Percentiles rank a stretch among this genome's conserved stretches.
These are phyloP conservation scores for Dasyurus viverrinus DNA, from an alignment of 2,113 vertebrate genomes.

Conservation along the genomic window DNA sequence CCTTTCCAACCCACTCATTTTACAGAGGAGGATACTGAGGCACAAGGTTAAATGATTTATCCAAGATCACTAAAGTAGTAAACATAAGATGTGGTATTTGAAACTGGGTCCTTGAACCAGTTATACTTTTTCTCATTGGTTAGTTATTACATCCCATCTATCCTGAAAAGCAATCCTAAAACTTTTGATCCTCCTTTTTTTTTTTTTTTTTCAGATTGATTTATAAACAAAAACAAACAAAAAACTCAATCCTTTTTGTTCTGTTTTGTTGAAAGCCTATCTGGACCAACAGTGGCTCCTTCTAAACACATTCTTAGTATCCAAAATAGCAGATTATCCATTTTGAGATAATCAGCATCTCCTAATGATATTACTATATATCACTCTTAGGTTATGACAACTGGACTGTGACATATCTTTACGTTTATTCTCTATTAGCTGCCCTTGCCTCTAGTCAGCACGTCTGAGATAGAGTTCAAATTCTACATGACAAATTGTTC, in stretches of 20 bases:
- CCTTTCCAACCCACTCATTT: background rate
- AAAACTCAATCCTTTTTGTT: background rate
- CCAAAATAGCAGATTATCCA: no score
- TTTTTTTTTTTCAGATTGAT: background rate
- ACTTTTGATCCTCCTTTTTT: background rate
- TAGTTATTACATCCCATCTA: background rate
- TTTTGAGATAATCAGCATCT: no score
- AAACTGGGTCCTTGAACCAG: background rate
- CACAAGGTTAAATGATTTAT: background rate
- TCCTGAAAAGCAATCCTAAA: background rate
- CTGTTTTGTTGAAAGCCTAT: background rate
- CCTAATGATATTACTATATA: no score
- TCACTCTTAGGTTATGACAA: no score
- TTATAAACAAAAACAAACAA: background rate
- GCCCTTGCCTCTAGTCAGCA: background rate
- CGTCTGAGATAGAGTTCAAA: background rate
- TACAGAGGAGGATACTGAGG: conserved; percentile 3
- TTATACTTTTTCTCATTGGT: background rate
- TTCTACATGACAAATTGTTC: background rate
- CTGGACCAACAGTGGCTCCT: background rate
- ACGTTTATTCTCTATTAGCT: background rate
- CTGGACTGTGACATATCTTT: background rate
- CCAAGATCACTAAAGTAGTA: background rate
- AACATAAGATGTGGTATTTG: background rate
- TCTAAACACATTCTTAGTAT: no score